These are phyloP conservation scores for Atrina japonica DNA, from an alignment of 2,888 invertebrate species.

Conservation along the genomic window DNA sequence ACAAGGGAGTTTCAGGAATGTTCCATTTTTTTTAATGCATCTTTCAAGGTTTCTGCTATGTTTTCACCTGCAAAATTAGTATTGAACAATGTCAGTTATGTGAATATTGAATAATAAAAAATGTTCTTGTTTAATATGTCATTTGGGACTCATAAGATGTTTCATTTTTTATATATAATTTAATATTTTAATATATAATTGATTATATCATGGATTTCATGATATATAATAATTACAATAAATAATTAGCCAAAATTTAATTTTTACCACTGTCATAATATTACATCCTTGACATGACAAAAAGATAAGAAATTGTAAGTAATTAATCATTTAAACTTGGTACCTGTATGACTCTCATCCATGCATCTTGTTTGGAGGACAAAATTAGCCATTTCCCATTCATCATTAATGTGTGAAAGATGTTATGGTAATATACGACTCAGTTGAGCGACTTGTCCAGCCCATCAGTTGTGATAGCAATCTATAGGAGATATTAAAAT, in stretches of 20 bases:
- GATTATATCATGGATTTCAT: too few species aligned
- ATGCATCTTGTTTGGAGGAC: conserved; percentile 16
- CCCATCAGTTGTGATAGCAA: conserved; percentile 31
- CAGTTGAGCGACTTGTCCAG: conserved; percentile 19
- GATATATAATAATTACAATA: too few species aligned
- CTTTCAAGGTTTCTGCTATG: neutral
- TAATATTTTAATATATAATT: too few species aligned
- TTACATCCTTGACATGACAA: too few species aligned
- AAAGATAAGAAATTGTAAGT: too few species aligned
- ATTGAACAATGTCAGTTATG: too few species aligned
- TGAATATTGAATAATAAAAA: too few species aligned
- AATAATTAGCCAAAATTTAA: too few species aligned
- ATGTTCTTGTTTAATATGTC: neutral
- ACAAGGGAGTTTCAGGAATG: neutral
- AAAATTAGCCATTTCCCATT: conserved; percentile 16
- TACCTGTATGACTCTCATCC: conserved; percentile 16
- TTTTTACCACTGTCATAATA: neutral
- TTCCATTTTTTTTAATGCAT: conserved; percentile 15
- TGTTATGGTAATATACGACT: conserved; percentile 21
- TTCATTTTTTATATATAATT: neutral
- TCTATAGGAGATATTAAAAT: too few species aligned
- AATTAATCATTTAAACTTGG: too few species aligned
- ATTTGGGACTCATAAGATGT: neutral
- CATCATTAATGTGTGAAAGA: conserved; percentile 8
- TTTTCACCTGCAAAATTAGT: conserved; percentile 12